Percentiles rank a stretch among this genome's conserved stretches.
phyloP scores from a whole-genome alignment of 2,797 vertebrate genomes.

The Pyrocephalus nanus region DNA sequence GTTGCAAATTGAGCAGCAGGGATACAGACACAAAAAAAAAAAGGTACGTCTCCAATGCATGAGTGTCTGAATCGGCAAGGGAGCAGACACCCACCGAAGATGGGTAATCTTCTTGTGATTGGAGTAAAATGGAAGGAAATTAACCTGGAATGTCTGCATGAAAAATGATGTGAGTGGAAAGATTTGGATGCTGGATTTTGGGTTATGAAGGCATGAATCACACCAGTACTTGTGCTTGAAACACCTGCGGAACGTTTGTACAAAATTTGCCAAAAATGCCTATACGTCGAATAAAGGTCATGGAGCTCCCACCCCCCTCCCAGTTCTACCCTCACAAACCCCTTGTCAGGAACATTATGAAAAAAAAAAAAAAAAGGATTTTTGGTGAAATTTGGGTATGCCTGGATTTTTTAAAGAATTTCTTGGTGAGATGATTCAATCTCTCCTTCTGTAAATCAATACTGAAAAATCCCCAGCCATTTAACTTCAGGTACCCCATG shows the following conservation, averaged over 20 bases:
- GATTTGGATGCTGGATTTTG: constrained; percentile 33
- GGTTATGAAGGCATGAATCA: constrained; percentile 55
- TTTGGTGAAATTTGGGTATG: constrained; percentile 37
- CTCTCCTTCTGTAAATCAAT: constrained; percentile 28
- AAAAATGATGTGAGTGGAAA: constrained; percentile 20
- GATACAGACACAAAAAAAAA: constrained; percentile 14
- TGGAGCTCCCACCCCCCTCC: background rate
- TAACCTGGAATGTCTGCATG: constrained; percentile 26
- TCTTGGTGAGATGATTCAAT: background rate
- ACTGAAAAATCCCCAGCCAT: constrained; percentile 32
- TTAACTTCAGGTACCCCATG: constrained; percentile 29
- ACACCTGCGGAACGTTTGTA: constrained; percentile 28
- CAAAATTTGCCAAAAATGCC: constrained; percentile 50
- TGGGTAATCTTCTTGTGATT: background rate
- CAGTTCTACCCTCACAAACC: background rate
- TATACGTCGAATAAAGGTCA: constrained; percentile 12
- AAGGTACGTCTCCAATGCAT: background rate
- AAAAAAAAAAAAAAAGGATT: constrained; percentile 31
- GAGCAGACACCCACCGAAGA: background rate
- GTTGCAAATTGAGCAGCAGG: constrained; percentile 36
- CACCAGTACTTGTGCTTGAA: constrained; percentile 72
- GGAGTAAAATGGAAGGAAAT: constrained; percentile 17
- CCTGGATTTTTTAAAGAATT: constrained; percentile 20
- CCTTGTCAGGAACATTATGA: constrained; percentile 13
- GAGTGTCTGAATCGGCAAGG: background rate